Percentiles rank a stretch among this genome's conserved stretches.
phyloP scores from a whole-genome alignment of 2,113 vertebrate species.

The Anser cygnoides region DNA sequence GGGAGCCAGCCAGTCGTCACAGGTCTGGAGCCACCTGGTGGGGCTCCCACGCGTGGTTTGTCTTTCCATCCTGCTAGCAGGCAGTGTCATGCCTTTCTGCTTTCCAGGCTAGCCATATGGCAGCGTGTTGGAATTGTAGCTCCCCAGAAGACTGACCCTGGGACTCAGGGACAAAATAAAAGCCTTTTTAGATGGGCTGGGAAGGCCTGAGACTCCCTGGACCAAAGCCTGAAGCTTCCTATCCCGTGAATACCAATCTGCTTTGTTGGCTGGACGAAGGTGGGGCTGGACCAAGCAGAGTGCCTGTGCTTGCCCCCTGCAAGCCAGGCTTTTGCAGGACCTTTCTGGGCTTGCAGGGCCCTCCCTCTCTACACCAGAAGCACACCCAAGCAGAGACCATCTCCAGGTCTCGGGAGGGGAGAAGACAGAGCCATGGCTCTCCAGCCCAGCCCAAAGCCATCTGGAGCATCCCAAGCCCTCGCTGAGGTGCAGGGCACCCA shows the following conservation, averaged over 20 bases:
- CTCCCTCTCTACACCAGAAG: background rate
- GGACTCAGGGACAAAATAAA: background rate
- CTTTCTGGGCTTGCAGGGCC: accelerated
- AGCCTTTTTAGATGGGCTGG: background rate
- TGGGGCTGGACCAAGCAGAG: background rate
- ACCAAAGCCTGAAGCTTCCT: too few relatives aligned
- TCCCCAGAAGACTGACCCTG: background rate
- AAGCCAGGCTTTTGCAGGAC: background rate
- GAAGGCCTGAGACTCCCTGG: background rate
- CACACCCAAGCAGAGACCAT: too few relatives aligned
- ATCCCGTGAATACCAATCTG: background rate
- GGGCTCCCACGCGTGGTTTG: background rate
- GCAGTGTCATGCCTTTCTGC: background rate
- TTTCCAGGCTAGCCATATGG: background rate
- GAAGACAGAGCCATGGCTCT: background rate
- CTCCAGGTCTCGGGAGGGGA: background rate
- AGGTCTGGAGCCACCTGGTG: background rate
- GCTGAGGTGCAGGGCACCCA: accelerated
- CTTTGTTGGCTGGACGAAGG: background rate
- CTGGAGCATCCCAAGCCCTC: background rate
- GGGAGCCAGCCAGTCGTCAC: background rate
- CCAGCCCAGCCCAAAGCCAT: background rate
- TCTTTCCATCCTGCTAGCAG: background rate
- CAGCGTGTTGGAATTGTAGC: background rate
- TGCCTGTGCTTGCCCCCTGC: background rate